Evolutionary conservation across 2,113 vertebrate species (phyloP), one percentile per base, ranked within the genome.

Genomic region (Microcebus tavaratra): DNA sequence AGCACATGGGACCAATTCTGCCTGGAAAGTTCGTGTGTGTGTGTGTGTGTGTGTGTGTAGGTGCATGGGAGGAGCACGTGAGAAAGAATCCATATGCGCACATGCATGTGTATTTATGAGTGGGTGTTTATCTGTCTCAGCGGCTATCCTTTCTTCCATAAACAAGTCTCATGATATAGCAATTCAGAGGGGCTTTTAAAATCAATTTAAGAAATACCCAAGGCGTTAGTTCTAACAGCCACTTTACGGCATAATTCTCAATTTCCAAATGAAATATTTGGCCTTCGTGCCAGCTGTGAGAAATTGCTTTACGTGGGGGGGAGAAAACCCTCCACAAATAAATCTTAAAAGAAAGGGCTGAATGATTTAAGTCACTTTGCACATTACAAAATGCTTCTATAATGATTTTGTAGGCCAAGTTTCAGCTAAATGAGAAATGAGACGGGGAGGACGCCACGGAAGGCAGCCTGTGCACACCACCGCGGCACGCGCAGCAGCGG

Each of bases 251-350:
- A 39, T 94, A 94, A 96, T 94, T 97, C 84, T 97, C 88, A 57
- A 97, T 92, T 98, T 98, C 88, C 95, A 94, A 83, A 88, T 97
- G 97, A 98, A 97, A 96, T 97, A 98, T 94, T 88, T 94, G 95
- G 87, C 84, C 57, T 90, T 88, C 78, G 50, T 63, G 97, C 81
- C 94, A 92, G 68, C 81, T 61, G 39, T 91, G 96, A 96, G 81
- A 97, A 95, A 97, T n/a, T 76, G 95, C 83, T 97, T 97, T 97
- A 90, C 92, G 93, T 93, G 76, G n/a, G 87, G 84, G 73, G 92
- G 36, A 85, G 70, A 68, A 91, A 73, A 15, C 1, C 48, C 61
- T 91, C 39, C 45, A 70, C 73, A 95, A 96, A 97, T 97, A 97
- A 97, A 97, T 97, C 96, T 94, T 95, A 25, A 68, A 61, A 92